A percentile compares a stretch with the other conserved stretches of the same genome.
These are phyloP conservation scores for Zapus hudsonius DNA, from an alignment of 2,113 vertebrate species.

Conservation along the genomic window DNA sequence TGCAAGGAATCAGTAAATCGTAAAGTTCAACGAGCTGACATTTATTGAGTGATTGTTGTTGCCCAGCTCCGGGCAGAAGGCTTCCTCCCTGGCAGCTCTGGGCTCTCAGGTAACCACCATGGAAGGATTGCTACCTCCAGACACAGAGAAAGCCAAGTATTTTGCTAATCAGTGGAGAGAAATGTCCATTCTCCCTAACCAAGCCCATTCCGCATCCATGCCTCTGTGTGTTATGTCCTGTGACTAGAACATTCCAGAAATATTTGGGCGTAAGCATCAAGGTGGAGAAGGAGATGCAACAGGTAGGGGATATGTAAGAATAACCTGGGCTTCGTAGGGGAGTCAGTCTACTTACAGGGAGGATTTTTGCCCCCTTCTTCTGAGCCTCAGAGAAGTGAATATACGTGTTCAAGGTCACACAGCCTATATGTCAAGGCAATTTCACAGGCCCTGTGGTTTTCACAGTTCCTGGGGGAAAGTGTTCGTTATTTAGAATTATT, in stretches of 20 bases:
- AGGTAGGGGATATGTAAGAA: neutral
- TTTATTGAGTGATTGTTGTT: constrained; percentile 26
- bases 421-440: neutral
- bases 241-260: neutral
- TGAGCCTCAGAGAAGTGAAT: constrained; percentile 31
- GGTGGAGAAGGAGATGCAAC: neutral
- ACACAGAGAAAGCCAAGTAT: neutral
- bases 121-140: neutral
- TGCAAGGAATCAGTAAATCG: constrained; percentile 32
- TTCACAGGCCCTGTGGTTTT: neutral
- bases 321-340: neutral
- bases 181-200: neutral
- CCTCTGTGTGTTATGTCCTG: neutral
- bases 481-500: neutral
- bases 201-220: neutral
- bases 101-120: neutral
- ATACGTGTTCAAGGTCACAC: neutral
- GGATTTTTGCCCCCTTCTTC: neutral
- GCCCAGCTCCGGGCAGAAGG: neutral
- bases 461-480: neutral
- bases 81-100: neutral
- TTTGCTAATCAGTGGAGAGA: neutral
- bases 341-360: neutral
- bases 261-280: neutral
- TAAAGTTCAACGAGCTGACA: neutral